Percentiles rank a stretch among this genome's conserved stretches.
These are phyloP conservation scores for Picus viridis DNA, from an alignment of 2,797 vertebrate genomes.

Conservation along the genomic window DNA sequence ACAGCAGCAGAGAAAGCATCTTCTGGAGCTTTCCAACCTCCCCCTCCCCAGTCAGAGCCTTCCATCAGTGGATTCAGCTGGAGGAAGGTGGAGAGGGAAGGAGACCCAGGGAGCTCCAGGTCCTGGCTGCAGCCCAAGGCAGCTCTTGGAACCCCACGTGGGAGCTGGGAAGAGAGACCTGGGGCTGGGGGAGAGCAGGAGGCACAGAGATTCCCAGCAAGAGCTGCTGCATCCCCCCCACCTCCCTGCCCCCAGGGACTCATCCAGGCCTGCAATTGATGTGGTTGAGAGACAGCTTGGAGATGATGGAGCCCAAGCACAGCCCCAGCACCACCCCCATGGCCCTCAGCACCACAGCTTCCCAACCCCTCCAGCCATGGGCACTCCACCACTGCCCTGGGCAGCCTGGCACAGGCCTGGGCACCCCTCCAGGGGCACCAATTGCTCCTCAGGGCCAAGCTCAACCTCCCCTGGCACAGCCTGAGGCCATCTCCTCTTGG, in stretches of 20 bases:
- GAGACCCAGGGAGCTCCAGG: not conserved
- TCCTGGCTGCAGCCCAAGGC: not conserved
- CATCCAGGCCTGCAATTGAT: not conserved
- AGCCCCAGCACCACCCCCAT: too few species aligned
- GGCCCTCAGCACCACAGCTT: too few species aligned
- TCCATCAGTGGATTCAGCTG: not conserved
- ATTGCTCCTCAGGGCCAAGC: not conserved
- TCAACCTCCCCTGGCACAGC: not conserved
- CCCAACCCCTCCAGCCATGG: too few species aligned
- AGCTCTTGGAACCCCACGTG: not conserved
- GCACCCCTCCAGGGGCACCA: too few species aligned
- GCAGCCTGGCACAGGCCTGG: too few species aligned
- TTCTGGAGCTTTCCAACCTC: not conserved
- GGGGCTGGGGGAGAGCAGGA: not conserved
- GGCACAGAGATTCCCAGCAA: not conserved
- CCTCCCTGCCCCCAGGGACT: fast-evolving
- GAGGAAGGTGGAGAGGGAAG: not conserved
- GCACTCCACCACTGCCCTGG: too few species aligned
- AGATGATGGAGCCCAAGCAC: too few species aligned
- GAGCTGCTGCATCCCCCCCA: not conserved
- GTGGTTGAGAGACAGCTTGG: not conserved
- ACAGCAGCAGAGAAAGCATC: not conserved
- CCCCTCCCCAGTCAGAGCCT: not conserved
- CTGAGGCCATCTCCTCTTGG: not conserved
- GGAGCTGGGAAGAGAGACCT: not conserved